Evolutionary conservation across 2,797 vertebrate genomes (phyloP), one percentile per base, ranked within the genome.

Genomic region (Sylvilagus floridanus): DNA sequence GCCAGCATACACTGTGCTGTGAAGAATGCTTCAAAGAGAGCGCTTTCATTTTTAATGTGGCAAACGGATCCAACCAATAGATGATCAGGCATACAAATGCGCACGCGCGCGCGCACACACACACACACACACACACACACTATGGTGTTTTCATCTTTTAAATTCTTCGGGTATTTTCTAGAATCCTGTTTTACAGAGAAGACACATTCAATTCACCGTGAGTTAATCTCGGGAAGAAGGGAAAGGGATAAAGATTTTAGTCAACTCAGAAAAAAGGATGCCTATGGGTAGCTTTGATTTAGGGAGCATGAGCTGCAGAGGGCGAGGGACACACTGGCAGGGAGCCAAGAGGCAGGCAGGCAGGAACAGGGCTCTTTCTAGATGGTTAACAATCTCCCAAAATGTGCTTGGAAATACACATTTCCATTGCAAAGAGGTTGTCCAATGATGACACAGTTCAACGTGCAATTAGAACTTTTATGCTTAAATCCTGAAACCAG

Each of bases 21-120:
- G 63, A 90, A 90, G 84, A 52, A 50, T 47, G 93, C 32, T 68
- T 78, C 73, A 94, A 75, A n/a, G 50, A 54, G 42, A 91, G 21
- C 8, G 37, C 57, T 87, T 95, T 88, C 32, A 26, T 93, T 88
- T 94, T 95, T 82, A 95, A 86, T 83, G 95, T 78, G 93, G 87
- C 50, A 85, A 85, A 91, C 21, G 10, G 21, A 93, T 52, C 72
- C 60, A 4, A 76, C 54, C 22, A 68, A 69, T 7, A 73, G 28
- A 75, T 37, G 24, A 57, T n/a, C 2, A 50, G 3, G 9, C 1
- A 7, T 4, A 5, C 22, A 60, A 5, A 76, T 12, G 42, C 78
- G 2, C 60, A 76, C 9, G 13, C 10, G 42, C 8, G n/a, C 35
- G 4, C 35, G 35, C 35, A 35, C 35, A 35, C 35, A 35, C 35